Base-by-base conservation (phyloP, 2,797 vertebrate genomes). In the Coilia nasus region DNA sequence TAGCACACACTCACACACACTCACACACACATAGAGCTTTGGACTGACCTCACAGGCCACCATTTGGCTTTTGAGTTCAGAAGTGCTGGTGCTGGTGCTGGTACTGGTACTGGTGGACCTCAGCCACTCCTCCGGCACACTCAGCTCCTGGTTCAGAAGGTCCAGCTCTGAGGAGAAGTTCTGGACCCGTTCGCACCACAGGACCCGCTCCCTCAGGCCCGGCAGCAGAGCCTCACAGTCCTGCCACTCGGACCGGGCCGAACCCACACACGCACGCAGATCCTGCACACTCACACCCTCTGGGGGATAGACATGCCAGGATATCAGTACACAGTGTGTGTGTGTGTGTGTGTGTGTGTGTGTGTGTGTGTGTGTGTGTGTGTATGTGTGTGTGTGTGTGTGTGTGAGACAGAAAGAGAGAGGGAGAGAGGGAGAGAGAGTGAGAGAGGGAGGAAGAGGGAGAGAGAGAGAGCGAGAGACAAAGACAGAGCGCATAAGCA, bases 11-110 rank as follows among this genome's bases (percentile, higher is more conserved):
- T 2, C 35, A 41, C 35, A 41, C 35, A 41, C 35, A 41, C 35
- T 2, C 35, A 41, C 35, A 41, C 35, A 41, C 35, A 41, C 35
- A 41, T n/a, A n/a, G n/a, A 10, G 28, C 23, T 15, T 41, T 50
- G 15, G 19, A 50, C 92, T 92, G 91, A 98, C 98, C 97, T 96
- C 95, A 90, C 94, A 97, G 31, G 95, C 93, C 1, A 94, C 94
- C 10, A 93, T 93, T 86, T 95, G 86, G 54, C 87, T 87, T 56
- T 86, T 88, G 46, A 96, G 91, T 35, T 94, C 81, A n/a, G n/a
- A n/a, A n/a, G 1, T 91, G 84, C 60, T 54, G 50, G 35, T 92
- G 0, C 86, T 87, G 71, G 90, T 64, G 0, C 86, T 0, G 50
- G 9, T 92, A 0, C 86, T 87, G 71, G 90, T 64, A 0, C 86